A percentile compares a stretch with the other conserved stretches of the same genome.
Conservation (phyloP, 2,113 vertebrate species). For the Psittacula cyanocephala region DNA sequence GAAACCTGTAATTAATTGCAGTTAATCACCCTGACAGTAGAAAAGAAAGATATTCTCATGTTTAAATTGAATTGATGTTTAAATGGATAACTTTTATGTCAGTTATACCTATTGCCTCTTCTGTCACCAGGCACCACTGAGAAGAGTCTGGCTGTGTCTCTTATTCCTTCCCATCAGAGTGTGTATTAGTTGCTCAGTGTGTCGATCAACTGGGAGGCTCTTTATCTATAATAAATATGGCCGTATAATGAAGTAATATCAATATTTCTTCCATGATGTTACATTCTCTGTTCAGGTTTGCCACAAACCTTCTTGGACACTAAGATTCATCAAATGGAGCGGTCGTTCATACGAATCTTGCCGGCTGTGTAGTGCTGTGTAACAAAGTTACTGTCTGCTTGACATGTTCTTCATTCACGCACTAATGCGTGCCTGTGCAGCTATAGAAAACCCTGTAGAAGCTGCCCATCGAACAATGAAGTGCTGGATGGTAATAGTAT, state of each 20-base stretch:
- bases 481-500: not conserved
- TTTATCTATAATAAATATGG: not conserved
- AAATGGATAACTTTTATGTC: not conserved
- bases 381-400: not conserved
- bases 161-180: not conserved
- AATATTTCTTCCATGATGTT: not conserved
- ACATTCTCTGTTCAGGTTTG: not conserved
- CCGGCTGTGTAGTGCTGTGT: not conserved
- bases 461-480: not conserved
- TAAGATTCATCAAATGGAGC: not conserved
- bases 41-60: not conserved
- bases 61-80: not conserved
- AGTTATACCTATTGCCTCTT: not conserved
- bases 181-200: accelerated
- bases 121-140: not conserved
- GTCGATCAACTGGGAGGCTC: not conserved
- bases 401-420: not conserved
- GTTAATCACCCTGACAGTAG: not conserved
- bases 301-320: not conserved
- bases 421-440: not conserved
- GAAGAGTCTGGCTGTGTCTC: not conserved
- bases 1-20: not conserved
- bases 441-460: not conserved
- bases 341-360: not conserved
- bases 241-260: not conserved